Conservation (phyloP, 2,888 invertebrate genomes). For the Cataglyphis albicans region DNA sequence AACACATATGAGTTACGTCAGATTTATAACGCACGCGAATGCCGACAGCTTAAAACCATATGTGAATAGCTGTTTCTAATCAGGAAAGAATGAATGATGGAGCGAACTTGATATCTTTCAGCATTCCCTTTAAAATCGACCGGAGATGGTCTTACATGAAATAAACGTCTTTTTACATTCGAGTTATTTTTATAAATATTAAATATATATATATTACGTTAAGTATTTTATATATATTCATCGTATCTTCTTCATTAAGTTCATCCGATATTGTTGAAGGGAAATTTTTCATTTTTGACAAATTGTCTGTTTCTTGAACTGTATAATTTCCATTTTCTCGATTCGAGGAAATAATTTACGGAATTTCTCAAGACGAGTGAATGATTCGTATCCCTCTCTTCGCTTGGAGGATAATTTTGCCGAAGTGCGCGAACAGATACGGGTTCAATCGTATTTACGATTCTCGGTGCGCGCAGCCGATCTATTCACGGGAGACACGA, state of each 20-base stretch:
- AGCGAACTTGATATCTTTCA: constrained; percentile 1
- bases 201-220: too few species aligned
- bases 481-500: constrained; percentile 28
- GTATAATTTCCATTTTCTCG: constrained; percentile 17
- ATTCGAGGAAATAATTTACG: background rate
- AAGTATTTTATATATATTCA: background rate
- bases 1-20: constrained; percentile 10
- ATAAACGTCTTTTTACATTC: background rate
- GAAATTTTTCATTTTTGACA: background rate
- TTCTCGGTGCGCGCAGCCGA: background rate
- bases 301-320: background rate
- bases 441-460: constrained; percentile 45
- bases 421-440: background rate
- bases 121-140: background rate
- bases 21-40: constrained; percentile 40
- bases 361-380: background rate
- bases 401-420: constrained; percentile 32
- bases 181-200: background rate
- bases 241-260: background rate
- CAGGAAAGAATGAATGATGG: constrained; percentile 16
- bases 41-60: constrained; percentile 14
- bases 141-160: too few species aligned
- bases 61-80: constrained; percentile 31
- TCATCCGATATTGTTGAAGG: background rate
- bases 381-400: background rate